phyloP scores from a whole-genome alignment of 2,888 invertebrate genomes.

The Philhelius pedissequus region DNA sequence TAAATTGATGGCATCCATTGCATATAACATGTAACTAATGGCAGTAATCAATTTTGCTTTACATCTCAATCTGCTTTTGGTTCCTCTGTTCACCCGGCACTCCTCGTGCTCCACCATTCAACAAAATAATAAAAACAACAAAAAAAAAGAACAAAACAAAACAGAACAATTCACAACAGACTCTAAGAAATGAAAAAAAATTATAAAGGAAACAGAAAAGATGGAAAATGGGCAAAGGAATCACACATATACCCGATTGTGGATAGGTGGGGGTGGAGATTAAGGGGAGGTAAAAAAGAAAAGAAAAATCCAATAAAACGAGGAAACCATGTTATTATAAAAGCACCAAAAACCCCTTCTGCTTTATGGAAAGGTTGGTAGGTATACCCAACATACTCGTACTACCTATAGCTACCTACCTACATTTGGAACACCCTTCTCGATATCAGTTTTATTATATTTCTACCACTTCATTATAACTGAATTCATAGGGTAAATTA shows the following conservation, averaged over 20 bases:
- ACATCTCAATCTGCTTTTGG: constrained; percentile 80
- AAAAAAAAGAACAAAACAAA: constrained; percentile 34
- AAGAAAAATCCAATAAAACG: constrained; percentile 50
- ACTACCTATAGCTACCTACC: background rate
- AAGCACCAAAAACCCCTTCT: constrained; percentile 23
- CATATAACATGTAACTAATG: constrained; percentile 80
- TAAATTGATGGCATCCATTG: constrained; percentile 80
- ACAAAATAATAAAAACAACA: constrained; percentile 44
- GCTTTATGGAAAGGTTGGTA: background rate
- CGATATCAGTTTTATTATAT: constrained; percentile 59
- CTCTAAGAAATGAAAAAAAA: constrained; percentile 9
- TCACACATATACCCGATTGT: constrained; percentile 29
- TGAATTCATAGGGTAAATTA: constrained; percentile 19
- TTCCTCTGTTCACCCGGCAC: constrained; percentile 45
- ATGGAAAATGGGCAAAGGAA: constrained; percentile 64
- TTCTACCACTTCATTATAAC: constrained; percentile 64
- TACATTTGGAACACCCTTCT: constrained; percentile 26
- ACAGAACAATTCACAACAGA: constrained; percentile 61
- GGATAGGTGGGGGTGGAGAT: background rate
- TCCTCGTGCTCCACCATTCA: constrained; percentile 45
- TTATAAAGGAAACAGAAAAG: constrained; percentile 41
- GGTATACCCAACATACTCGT: background rate
- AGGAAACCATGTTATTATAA: constrained; percentile 60
- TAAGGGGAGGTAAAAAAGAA: background rate
- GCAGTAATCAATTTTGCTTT: constrained; percentile 80